Evolutionary conservation across 2,797 vertebrate genomes (phyloP).

Genomic region (Falco columbarius): DNA sequence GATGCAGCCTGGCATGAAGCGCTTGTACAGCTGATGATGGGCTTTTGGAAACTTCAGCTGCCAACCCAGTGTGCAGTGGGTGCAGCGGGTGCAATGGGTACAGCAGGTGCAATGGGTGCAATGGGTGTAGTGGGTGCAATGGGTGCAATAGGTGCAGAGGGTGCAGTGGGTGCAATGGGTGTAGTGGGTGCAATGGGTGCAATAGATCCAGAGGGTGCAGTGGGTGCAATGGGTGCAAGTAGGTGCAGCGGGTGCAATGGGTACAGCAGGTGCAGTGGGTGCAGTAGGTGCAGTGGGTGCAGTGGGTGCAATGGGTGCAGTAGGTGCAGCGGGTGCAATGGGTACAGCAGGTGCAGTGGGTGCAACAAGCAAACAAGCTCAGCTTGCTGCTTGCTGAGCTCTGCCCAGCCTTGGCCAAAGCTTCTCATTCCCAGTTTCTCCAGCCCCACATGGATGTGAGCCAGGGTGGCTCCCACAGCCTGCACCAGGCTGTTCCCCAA

Average conservation of each 20-base stretch:
- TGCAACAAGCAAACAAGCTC: no score
- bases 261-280: no score
- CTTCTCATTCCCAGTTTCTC: neutral
- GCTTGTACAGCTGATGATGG: fast-evolving
- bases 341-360: no score
- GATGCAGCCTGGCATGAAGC: neutral
- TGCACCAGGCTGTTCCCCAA: no score
- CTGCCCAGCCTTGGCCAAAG: neutral
- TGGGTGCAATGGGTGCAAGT: no score
- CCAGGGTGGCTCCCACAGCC: fast-evolving
- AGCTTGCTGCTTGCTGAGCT: neutral
- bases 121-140: fast-evolving
- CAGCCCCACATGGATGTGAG: fast-evolving
- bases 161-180: neutral
- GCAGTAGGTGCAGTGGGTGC: no score
- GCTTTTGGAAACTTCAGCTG: neutral
- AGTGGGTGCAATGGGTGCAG: no score
- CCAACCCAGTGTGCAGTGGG: fast-evolving
- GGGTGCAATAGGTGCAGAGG: neutral
- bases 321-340: no score
- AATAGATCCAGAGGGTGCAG: no score
- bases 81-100: neutral
- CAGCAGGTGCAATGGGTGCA: neutral
- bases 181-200: no score
- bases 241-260: no score